Percentiles rank a stretch among this genome's conserved stretches.
These are phyloP conservation scores for Tetramorium simillimum DNA, from an alignment of 1,140 invertebrate genomes.

Conservation along the genomic window DNA sequence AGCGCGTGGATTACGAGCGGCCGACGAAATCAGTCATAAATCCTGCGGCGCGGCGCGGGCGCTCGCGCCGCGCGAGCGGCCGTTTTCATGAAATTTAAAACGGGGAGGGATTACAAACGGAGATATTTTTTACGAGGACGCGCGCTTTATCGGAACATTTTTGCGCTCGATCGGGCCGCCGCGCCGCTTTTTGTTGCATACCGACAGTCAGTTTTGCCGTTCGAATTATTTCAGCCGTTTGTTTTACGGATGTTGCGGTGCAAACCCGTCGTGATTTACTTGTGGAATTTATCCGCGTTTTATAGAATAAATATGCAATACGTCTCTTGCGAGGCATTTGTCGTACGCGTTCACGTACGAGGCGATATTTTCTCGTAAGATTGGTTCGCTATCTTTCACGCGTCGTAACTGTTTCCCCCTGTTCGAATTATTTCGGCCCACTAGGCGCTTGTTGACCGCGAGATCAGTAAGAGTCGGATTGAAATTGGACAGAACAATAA, in stretches of 20 bases:
- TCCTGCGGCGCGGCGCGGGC: slow-evolving; percentile 7
- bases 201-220: slow-evolving; percentile 31
- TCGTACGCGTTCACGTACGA: not conserved
- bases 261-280: slow-evolving; percentile 34
- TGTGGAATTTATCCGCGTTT: slow-evolving; percentile 46
- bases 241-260: slow-evolving; percentile 49
- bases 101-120: slow-evolving; percentile 46
- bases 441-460: slow-evolving; percentile 39
- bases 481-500: slow-evolving; percentile 72
- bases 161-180: slow-evolving; percentile 37
- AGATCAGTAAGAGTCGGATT: slow-evolving; percentile 4
- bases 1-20: slow-evolving; percentile 55
- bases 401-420: slow-evolving; percentile 36
- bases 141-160: slow-evolving; percentile 52
- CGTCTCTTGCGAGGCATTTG: not conserved
- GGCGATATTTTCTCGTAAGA: slow-evolving; percentile 27
- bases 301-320: not conserved
- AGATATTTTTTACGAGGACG: slow-evolving; percentile 52
- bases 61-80: not conserved
- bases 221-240: slow-evolving; percentile 50
- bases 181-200: slow-evolving; percentile 42
- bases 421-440: slow-evolving; percentile 60
- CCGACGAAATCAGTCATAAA: slow-evolving; percentile 51
- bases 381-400: slow-evolving; percentile 30
- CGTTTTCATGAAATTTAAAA: slow-evolving; percentile 62